These are phyloP conservation scores for Pelmatolapia mariae DNA, from an alignment of 2,113 vertebrate species.

Conservation along the genomic window DNA sequence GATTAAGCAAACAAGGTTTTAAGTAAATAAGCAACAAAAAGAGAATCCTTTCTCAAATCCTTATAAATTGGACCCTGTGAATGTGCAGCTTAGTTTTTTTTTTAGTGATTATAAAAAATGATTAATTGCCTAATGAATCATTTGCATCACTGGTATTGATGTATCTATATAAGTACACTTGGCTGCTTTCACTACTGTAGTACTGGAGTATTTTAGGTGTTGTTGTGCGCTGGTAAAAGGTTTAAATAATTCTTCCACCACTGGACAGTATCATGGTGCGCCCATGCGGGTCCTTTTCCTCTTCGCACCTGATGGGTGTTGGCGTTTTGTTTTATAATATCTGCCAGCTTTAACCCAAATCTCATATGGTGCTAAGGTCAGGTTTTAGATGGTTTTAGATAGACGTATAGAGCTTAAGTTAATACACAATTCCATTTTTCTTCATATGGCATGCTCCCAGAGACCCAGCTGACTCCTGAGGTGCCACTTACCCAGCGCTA, in stretches of 20 bases:
- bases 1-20: background rate
- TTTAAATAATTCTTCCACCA: background rate
- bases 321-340: background rate
- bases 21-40: background rate
- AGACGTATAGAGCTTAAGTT: background rate
- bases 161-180: background rate
- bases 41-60: background rate
- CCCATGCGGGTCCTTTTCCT: background rate
- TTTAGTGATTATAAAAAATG: background rate
- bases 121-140: background rate
- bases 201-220: background rate
- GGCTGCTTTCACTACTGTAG: background rate
- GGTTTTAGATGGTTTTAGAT: background rate
- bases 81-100: background rate
- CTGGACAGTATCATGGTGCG: background rate
- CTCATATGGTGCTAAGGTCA: background rate
- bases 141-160: background rate
- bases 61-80: background rate
- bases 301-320: background rate
- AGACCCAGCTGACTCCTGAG: background rate
- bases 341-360: background rate
- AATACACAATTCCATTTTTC: slow-evolving; percentile 16
- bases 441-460: slow-evolving; percentile 1
- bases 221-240: background rate
- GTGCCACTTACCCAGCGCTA: background rate